phyloP scores from a whole-genome alignment of 2,113 vertebrate genomes.

The Centropus unirufus region DNA sequence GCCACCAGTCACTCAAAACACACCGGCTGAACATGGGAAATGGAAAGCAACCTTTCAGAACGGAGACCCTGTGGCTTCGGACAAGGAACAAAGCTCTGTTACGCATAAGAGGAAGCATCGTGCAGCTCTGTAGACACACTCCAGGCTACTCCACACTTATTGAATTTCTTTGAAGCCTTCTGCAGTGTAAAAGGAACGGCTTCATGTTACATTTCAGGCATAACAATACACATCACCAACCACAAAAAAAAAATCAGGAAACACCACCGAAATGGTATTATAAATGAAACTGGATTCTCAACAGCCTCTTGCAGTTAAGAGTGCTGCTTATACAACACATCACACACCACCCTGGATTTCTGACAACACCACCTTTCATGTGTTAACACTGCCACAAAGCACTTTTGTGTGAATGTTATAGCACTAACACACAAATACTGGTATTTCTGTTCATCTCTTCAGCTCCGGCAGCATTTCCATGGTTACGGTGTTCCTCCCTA shows the following conservation, averaged over 20 bases:
- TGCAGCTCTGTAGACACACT: neutral
- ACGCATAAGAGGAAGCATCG: rapidly evolving
- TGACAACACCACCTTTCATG: neutral
- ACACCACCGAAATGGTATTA: neutral
- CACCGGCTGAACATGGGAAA: neutral
- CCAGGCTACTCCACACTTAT: neutral
- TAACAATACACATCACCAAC: neutral
- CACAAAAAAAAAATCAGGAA: neutral
- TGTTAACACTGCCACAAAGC: neutral
- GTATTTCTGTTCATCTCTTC: neutral
- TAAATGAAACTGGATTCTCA: neutral
- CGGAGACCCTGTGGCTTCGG: neutral
- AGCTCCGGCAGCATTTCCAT: conserved; percentile 28
- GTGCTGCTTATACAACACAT: neutral
- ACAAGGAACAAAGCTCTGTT: neutral
- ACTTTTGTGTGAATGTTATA: neutral
- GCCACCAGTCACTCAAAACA: neutral
- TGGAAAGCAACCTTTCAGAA: neutral
- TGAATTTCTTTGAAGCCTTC: neutral
- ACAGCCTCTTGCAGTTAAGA: neutral
- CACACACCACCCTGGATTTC: neutral
- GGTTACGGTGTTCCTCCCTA: conserved; percentile 17
- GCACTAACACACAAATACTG: neutral
- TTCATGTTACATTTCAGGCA: neutral
- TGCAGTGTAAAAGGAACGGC: neutral